Base-by-base conservation (phyloP, 35 echinoderm and acorn worm species). In the Ptychodera flava region DNA sequence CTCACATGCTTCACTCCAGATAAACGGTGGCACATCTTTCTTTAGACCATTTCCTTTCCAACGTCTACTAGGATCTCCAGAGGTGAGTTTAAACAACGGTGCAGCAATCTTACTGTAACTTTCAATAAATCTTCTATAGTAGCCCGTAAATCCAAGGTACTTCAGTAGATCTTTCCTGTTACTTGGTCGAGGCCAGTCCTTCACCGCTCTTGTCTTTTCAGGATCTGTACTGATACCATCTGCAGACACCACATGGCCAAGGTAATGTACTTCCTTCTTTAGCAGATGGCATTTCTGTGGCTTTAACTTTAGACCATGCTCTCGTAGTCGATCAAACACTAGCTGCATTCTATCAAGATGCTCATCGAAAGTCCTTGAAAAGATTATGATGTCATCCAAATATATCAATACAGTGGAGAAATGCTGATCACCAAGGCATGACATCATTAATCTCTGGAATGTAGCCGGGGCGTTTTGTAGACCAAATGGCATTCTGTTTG, bases 91-190 rank as follows among this genome's bases (percentile, higher is more conserved):
- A 77, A 84, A 91, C 28, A 94, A 77, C 22, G 93, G 93, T 77
- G 31, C 36, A 78, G 93, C 89, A 2, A 85, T 22, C 78, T 87
- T 93, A 35, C 88, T 85, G 81, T 86, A 90, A 77, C 90, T 36
- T 30, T 81, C 64, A 1, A 93, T 34, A 52, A 84, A 90, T 27
- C 82, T 75, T 12, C 85, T 1, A 79, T 94, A 90, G 34, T 94
- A 91, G 0, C 92, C 86, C 1, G 85, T 88, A 75, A 94, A 36
- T 0, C 88, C 92, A 29, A 93, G 36, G 1, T 90, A 76, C 36
- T 90, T 88, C 37, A 80, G 81, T 0, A 93, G 78, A 15, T 90
- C 88, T 29, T 89, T 89, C 22, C 90, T 85, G n/a, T 45, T 93
- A 28, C 77, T 34, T 6, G 92, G 92, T 28, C 16, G 14, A n/a